A percentile compares a stretch with the other conserved stretches of the same genome.
phyloP scores from a whole-genome alignment of 2,113 vertebrate species.

The Cyprinus carpio region DNA sequence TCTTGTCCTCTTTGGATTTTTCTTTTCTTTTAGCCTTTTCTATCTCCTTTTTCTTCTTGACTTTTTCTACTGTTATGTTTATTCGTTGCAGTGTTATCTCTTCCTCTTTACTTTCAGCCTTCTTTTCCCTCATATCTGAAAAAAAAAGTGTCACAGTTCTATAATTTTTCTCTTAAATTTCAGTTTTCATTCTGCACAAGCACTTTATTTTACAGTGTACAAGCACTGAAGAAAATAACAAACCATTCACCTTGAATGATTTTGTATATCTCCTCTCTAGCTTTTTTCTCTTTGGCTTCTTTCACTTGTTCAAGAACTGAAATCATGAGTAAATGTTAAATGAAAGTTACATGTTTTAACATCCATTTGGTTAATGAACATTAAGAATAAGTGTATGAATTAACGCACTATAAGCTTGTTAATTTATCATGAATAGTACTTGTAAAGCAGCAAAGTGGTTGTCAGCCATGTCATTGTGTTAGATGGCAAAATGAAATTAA shows the following conservation, averaged over 20 bases:
- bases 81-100: not conserved
- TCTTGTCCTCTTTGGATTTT: constrained; percentile 9
- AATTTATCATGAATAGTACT: not conserved
- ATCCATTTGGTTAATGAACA: not conserved
- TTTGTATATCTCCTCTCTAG: constrained; percentile 59
- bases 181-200: not conserved
- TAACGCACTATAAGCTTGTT: not conserved
- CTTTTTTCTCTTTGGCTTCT: constrained; percentile 60
- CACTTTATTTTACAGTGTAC: not conserved
- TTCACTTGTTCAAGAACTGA: constrained; percentile 65
- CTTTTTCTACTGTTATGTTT: constrained; percentile 16
- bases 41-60: constrained; percentile 7
- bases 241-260: constrained; percentile 60
- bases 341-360: constrained; percentile 17
- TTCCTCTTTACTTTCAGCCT: constrained; percentile 2
- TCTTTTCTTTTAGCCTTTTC: constrained; percentile 20
- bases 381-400: not conserved
- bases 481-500: not conserved
- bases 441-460: not conserved
- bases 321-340: constrained; percentile 35
- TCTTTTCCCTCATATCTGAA: constrained; percentile 60
- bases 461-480: not conserved
- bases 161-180: not conserved
- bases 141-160: constrained; percentile 19
- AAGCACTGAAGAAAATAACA: not conserved